Percentiles rank a stretch among this genome's conserved stretches.
phyloP scores from a whole-genome alignment of 2,888 invertebrate genomes.

The Ethmia dodecea region DNA sequence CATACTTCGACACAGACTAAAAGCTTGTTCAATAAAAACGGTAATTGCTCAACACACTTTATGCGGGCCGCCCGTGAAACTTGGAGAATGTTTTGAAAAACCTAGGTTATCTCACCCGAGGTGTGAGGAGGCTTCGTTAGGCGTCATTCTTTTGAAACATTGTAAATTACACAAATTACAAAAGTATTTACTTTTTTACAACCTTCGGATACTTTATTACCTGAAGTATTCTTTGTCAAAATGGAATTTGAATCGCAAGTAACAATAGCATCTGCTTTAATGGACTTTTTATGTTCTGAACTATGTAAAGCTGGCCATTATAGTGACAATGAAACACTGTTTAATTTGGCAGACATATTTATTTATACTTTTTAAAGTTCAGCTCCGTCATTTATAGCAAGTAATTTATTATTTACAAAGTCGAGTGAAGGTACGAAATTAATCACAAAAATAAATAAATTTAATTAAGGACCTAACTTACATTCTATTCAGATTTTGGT shows the following conservation, averaged over 20 bases:
- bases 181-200: constrained; percentile 38
- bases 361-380: constrained; percentile 73
- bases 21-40: constrained; percentile 29
- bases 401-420: constrained; percentile 67
- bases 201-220: constrained; percentile 16
- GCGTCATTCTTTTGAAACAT: constrained; percentile 33
- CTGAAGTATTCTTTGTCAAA: background rate
- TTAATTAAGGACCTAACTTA: constrained; percentile 56
- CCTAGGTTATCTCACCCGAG: constrained; percentile 35
- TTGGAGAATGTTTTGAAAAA: constrained; percentile 39
- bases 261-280: background rate
- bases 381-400: constrained; percentile 70
- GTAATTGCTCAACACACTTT: constrained; percentile 34
- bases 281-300: background rate
- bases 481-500: constrained; percentile 60
- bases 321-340: background rate
- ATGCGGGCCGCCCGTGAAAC: constrained; percentile 25
- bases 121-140: constrained; percentile 51
- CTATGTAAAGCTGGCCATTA: background rate
- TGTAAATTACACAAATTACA: constrained; percentile 41
- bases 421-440: constrained; percentile 65
- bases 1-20: constrained; percentile 9
- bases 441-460: constrained; percentile 71
- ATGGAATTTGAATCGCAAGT: background rate
- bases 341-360: constrained; percentile 77